Evolutionary conservation across 2,888 invertebrate species (phyloP).

Genomic region (Troides oblongomaculatus): DNA sequence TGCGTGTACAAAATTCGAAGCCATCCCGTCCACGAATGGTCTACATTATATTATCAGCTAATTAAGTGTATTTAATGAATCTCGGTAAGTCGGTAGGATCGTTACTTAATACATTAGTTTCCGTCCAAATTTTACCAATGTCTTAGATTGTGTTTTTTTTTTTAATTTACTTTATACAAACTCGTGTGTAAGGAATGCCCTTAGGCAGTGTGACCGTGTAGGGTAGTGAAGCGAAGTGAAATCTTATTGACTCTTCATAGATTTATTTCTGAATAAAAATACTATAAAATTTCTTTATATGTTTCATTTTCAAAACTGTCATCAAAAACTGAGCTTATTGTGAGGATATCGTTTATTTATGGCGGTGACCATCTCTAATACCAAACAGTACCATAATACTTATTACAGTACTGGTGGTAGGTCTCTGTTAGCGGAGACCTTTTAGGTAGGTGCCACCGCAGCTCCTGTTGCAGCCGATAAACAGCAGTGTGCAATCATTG

Average conservation of each 20-base stretch:
- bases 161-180: constrained; percentile 50
- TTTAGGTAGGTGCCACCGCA: too few species aligned
- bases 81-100: constrained; percentile 47
- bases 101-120: constrained; percentile 72
- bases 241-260: constrained; percentile 58
- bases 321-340: too few species aligned
- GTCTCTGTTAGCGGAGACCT: too few species aligned
- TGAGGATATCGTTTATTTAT: too few species aligned
- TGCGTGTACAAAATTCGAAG: constrained; percentile 43
- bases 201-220: constrained; percentile 55
- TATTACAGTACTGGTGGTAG: too few species aligned
- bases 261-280: constrained; percentile 71
- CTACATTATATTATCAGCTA: constrained; percentile 7
- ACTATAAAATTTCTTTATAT: constrained; percentile 31
- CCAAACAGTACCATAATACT: too few species aligned
- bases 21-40: constrained; percentile 51
- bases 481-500: too few species aligned
- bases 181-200: constrained; percentile 60
- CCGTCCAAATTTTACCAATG: constrained; percentile 76
- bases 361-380: too few species aligned
- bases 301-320: constrained; percentile 17
- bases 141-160: constrained; percentile 58
- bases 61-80: constrained; percentile 44
- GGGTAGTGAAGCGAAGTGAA: constrained; percentile 53
- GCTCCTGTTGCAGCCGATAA: too few species aligned